Evolutionary conservation across 2,113 vertebrate species (phyloP).

Genomic region (Seriola dumerili): DNA sequence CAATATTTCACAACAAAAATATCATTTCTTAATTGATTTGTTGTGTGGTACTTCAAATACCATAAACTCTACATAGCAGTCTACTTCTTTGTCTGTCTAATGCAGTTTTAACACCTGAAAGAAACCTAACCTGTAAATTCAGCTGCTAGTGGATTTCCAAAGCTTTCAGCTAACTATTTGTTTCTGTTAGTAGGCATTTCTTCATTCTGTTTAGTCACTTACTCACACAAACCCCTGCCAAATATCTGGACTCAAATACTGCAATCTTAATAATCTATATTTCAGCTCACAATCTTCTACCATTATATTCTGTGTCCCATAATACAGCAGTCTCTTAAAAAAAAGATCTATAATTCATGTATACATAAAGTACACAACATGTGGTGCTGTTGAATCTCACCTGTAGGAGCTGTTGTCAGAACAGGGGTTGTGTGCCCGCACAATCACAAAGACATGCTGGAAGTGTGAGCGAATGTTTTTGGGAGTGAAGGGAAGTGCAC

Average conservation of each 20-base stretch:
- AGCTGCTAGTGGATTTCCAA: not conserved
- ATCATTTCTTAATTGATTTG: too few species aligned
- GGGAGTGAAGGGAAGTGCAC: conserved; percentile 95
- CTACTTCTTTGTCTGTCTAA: not conserved
- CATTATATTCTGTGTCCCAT: not conserved
- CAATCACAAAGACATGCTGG: conserved; percentile 97
- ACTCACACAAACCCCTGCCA: not conserved
- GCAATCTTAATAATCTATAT: not conserved
- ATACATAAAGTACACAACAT: not conserved
- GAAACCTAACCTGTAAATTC: not conserved
- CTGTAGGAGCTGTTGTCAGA: conserved; percentile 95
- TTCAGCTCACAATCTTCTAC: not conserved
- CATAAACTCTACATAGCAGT: not conserved
- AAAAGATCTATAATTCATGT: not conserved
- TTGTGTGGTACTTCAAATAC: too few species aligned
- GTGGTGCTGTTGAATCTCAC: conserved; percentile 76
- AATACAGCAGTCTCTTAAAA: too few species aligned
- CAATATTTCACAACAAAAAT: too few species aligned
- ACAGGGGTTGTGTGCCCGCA: conserved; percentile 91
- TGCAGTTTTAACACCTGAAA: not conserved
- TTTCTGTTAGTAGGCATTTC: too few species aligned
- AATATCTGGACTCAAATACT: not conserved
- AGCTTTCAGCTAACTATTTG: not conserved
- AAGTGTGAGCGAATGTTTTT: conserved; percentile 99
- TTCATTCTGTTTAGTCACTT: not conserved